phyloP scores from a whole-genome alignment of 92 coral and sea anemone species.

The Pocillopora grandis region DNA sequence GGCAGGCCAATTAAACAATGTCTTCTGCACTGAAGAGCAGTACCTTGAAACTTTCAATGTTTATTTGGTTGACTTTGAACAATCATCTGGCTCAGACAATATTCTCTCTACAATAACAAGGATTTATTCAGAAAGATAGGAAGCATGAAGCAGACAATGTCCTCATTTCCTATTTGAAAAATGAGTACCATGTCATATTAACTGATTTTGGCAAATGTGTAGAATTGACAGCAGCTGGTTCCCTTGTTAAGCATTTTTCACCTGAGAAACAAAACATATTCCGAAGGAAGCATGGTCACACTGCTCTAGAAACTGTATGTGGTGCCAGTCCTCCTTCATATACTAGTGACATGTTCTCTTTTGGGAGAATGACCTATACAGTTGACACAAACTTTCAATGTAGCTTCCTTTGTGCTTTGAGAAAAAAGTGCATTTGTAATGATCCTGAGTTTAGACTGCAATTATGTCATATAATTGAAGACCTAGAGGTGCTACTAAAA shows the following conservation, averaged over 20 bases:
- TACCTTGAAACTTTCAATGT: background rate
- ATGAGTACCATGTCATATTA: background rate
- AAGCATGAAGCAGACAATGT: background rate
- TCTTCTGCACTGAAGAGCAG: background rate
- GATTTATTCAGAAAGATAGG: too few relatives aligned
- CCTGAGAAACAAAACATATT: background rate
- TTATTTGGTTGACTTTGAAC: background rate
- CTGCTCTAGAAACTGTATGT: background rate
- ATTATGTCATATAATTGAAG: too few relatives aligned
- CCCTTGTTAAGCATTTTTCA: background rate
- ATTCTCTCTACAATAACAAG: too few relatives aligned
- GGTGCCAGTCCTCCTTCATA: slow-evolving; percentile 15
- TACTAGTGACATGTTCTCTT: background rate
- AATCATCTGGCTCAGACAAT: slow-evolving; percentile 1
- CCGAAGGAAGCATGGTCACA: background rate
- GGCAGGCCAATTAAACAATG: slow-evolving; percentile 4
- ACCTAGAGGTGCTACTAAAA: too few relatives aligned
- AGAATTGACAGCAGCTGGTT: background rate
- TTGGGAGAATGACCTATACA: background rate
- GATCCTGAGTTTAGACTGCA: too few relatives aligned
- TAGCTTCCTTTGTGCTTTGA: too few relatives aligned
- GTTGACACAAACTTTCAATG: background rate
- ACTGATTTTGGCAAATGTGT: background rate
- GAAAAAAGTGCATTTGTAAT: too few relatives aligned
- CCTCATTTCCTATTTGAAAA: background rate